Evolutionary conservation across 2,797 vertebrate species (phyloP).

Genomic region (Chloroceryle amazona): DNA sequence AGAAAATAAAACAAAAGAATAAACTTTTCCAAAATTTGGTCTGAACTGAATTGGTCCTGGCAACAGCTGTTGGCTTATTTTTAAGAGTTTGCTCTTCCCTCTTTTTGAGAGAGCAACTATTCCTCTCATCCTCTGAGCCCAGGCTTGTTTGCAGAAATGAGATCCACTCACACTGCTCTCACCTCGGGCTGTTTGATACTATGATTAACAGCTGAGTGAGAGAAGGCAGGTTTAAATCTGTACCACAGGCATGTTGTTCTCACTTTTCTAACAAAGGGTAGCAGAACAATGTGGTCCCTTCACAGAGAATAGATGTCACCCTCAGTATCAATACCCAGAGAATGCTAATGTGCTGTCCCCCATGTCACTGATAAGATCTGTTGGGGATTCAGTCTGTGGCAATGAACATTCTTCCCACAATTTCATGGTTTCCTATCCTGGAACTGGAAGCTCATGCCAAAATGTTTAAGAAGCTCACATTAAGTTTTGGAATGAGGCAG

Average conservation of each 20-base stretch:
- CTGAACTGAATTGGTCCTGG: neutral
- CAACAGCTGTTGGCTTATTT: neutral
- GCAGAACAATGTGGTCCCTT: neutral
- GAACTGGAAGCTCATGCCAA: neutral
- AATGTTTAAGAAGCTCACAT: neutral
- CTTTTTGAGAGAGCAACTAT: neutral
- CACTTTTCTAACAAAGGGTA: neutral
- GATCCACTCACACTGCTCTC: neutral
- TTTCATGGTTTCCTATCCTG: neutral
- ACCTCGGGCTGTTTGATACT: neutral
- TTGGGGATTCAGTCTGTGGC: neutral
- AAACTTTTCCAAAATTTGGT: neutral
- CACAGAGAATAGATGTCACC: neutral
- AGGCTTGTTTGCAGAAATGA: neutral
- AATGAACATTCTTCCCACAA: neutral
- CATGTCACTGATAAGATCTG: neutral
- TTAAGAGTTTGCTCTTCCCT: neutral
- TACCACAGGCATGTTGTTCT: neutral
- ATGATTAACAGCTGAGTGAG: neutral
- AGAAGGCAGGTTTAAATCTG: neutral
- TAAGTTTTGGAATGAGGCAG: neutral
- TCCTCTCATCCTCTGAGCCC: neutral
- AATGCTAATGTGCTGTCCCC: neutral
- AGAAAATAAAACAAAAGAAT: neutral
- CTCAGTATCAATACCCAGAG: neutral